These are phyloP conservation scores for Trematomus loennbergii DNA, from an alignment of 2,113 vertebrate species.

Conservation along the genomic window DNA sequence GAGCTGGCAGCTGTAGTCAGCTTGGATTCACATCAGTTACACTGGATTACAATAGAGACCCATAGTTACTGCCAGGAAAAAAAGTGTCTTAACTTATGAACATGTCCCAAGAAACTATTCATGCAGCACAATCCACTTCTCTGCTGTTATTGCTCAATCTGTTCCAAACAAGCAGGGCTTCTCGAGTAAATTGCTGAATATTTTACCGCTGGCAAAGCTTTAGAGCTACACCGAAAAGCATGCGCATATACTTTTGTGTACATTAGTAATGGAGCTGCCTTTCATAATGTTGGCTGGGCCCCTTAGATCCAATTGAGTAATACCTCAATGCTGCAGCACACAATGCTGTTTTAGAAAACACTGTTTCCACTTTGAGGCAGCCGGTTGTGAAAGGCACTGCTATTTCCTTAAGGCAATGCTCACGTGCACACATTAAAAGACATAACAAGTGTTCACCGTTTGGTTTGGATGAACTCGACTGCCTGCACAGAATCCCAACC, in stretches of 20 bases:
- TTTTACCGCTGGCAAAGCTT: neutral
- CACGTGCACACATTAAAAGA: neutral
- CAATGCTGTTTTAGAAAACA: neutral
- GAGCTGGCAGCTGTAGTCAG: constrained; percentile 1
- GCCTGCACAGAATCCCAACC: too few relatives aligned
- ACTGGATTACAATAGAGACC: constrained; percentile 25
- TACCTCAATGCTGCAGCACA: neutral
- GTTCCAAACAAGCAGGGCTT: neutral
- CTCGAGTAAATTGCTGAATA: neutral
- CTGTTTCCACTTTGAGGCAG: neutral
- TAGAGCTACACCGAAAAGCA: neutral
- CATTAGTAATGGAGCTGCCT: neutral
- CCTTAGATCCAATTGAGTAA: neutral
- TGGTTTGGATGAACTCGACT: neutral
- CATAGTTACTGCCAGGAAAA: neutral
- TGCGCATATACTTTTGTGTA: neutral
- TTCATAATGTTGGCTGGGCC: neutral
- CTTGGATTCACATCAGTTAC: constrained; percentile 36
- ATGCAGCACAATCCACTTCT: neutral
- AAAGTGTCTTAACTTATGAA: neutral
- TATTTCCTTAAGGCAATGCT: neutral
- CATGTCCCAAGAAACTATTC: neutral
- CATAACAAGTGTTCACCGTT: neutral
- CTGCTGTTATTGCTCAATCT: neutral
- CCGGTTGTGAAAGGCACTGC: neutral